A percentile compares a stretch with the other conserved stretches of the same genome.
phyloP scores from a whole-genome alignment of 2,797 vertebrate species.

The Microctenopoma steveboyesi region DNA sequence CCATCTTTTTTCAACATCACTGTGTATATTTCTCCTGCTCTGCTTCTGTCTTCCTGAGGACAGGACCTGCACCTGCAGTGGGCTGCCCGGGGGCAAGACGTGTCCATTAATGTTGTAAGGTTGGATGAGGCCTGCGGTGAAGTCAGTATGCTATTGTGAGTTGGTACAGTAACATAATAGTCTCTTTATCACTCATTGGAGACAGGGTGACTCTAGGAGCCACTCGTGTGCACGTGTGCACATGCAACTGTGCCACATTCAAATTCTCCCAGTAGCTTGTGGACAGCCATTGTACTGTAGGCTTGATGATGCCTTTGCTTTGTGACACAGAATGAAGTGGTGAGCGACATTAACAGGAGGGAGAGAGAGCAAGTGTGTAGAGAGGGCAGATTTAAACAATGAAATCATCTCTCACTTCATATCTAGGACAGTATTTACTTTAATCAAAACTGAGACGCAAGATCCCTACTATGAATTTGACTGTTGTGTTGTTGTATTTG shows the following conservation, averaged over 20 bases:
- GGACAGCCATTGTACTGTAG: slow-evolving; percentile 3
- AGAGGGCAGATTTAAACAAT: neutral
- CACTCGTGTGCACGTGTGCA: neutral
- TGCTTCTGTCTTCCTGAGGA: slow-evolving; percentile 19
- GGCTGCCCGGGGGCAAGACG: slow-evolving; percentile 12
- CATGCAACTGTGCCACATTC: neutral
- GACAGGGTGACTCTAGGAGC: slow-evolving; percentile 8
- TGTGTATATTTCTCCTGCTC: slow-evolving; percentile 4
- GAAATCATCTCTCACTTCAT: neutral
- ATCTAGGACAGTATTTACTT: too few species aligned
- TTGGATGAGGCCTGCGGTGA: slow-evolving; percentile 29
- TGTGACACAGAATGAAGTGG: neutral
- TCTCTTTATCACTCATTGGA: slow-evolving; percentile 35
- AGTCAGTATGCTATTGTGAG: slow-evolving; percentile 13
- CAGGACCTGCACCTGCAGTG: slow-evolving; percentile 24
- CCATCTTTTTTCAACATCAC: neutral
- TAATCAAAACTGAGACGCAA: too few species aligned
- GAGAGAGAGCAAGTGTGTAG: neutral
- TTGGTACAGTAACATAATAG: slow-evolving; percentile 16
- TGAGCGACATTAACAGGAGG: neutral
- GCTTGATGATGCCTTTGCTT: neutral
- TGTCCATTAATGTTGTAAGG: slow-evolving; percentile 33
- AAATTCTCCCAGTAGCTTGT: neutral
- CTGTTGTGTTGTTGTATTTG: too few species aligned
- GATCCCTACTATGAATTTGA: too few species aligned